These are phyloP conservation scores for Crossocerus cetratus DNA, from an alignment of 2,888 invertebrate genomes.

Conservation along the genomic window DNA sequence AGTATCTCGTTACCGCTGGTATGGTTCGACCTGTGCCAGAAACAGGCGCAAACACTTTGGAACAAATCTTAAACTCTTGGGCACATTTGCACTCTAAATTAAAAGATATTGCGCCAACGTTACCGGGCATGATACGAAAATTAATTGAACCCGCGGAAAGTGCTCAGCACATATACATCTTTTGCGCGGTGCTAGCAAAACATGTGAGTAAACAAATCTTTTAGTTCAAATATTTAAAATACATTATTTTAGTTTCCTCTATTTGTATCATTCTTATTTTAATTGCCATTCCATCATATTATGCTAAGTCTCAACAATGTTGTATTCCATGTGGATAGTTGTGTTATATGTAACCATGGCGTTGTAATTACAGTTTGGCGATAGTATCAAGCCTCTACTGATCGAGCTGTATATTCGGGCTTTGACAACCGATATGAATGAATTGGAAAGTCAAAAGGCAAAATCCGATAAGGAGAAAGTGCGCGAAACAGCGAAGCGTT, in stretches of 20 bases:
- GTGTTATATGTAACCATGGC: conserved; percentile 1
- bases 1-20: conserved; percentile 79
- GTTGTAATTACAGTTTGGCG: conserved; percentile 78
- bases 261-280: neutral
- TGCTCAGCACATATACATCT: conserved; percentile 83
- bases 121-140: conserved; percentile 76
- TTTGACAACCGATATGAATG: conserved; percentile 87
- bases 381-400: conserved; percentile 81
- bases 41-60: conserved; percentile 69
- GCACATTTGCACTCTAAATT: conserved; percentile 72
- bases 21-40: conserved; percentile 78
- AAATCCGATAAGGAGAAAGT: conserved; percentile 79
- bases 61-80: conserved; percentile 74
- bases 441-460: conserved; percentile 83
- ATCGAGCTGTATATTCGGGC: conserved; percentile 87
- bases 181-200: conserved; percentile 78
- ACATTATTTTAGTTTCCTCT: neutral
- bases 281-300: neutral
- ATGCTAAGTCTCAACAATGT: neutral
- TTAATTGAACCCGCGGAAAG: conserved; percentile 81
- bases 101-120: conserved; percentile 67
- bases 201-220: conserved; percentile 69
- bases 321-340: neutral
- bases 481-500: conserved; percentile 80
- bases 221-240: neutral